These are phyloP conservation scores for Drosophila peninsularis DNA, from an alignment of 2,888 invertebrate species.

Conservation along the genomic window DNA sequence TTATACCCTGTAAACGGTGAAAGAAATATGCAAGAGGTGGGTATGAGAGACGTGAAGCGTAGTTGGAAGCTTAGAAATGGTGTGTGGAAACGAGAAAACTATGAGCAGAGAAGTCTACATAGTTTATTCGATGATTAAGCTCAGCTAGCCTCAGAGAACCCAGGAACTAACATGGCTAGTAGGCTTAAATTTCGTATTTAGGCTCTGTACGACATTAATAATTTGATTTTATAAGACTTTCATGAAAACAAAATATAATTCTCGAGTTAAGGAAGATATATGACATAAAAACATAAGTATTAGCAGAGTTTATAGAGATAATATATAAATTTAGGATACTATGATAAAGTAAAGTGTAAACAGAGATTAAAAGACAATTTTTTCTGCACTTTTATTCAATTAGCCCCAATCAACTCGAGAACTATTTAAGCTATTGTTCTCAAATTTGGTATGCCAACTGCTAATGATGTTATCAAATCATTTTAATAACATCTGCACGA, in stretches of 20 bases:
- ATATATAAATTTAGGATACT: too few species aligned
- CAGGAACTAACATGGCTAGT: too few species aligned
- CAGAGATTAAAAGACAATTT: not conserved
- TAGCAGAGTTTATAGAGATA: too few species aligned
- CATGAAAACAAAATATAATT: too few species aligned
- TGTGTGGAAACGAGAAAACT: not conserved
- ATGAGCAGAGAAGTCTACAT: not conserved
- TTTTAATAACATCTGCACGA: too few species aligned
- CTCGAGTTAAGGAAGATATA: not conserved
- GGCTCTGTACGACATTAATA: not conserved
- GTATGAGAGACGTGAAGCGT: not conserved
- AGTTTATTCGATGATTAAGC: not conserved
- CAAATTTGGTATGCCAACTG: not conserved
- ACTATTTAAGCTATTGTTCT: not conserved
- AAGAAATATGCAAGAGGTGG: not conserved
- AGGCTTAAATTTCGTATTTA: not conserved
- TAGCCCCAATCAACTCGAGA: not conserved
- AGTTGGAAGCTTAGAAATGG: not conserved
- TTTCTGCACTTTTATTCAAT: not conserved
- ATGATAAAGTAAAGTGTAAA: not conserved
- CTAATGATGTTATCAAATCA: not conserved
- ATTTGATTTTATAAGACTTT: too few species aligned
- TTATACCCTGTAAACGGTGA: constrained; percentile 19
- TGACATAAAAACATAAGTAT: not conserved
- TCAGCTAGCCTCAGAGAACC: not conserved